A percentile compares a stretch with the other conserved stretches of the same genome.
These are phyloP conservation scores for Aphidius colemani DNA, from an alignment of 2,888 invertebrate species.

Conservation along the genomic window DNA sequence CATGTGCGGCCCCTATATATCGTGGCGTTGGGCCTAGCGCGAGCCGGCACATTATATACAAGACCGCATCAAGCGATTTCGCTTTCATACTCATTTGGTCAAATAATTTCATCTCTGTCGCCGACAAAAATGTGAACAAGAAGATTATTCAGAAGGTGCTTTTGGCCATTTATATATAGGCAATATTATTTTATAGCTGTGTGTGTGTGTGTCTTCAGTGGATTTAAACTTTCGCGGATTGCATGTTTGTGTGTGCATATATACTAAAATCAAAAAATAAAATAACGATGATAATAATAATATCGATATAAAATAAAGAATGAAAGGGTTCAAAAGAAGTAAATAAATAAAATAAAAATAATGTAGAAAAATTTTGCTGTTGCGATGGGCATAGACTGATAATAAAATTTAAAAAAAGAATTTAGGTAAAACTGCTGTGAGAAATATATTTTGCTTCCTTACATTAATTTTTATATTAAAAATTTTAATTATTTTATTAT, in stretches of 20 bases:
- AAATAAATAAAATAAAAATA: no score
- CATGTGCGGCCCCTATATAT: constrained; percentile 37
- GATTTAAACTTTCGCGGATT: no score
- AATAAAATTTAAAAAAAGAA: no score
- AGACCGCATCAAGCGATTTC: constrained; percentile 4
- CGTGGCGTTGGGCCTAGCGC: constrained; percentile 24
- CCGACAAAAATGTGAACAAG: constrained; percentile 11
- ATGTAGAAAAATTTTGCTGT: neutral
- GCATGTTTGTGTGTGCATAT: constrained; percentile 13
- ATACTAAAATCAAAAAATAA: constrained; percentile 2
- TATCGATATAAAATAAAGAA: constrained; percentile 11
- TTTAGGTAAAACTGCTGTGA: constrained; percentile 21
- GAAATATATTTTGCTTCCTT: constrained; percentile 22
- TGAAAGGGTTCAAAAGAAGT: constrained; percentile 6
- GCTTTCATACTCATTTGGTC: constrained; percentile 13
- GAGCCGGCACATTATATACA: neutral
- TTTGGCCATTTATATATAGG: constrained; percentile 15
- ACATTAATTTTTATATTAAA: constrained; percentile 8
- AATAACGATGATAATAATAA: constrained; percentile 6
- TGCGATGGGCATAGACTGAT: constrained; percentile 7
- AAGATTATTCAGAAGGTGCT: constrained; percentile 19
- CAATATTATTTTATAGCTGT: no score
- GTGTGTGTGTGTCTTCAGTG: no score
- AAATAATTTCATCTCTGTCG: constrained; percentile 13
- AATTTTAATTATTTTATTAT: no score